Evolutionary conservation across 1,140 invertebrate genomes (phyloP).

Genomic region (Bombus consobrinus): DNA sequence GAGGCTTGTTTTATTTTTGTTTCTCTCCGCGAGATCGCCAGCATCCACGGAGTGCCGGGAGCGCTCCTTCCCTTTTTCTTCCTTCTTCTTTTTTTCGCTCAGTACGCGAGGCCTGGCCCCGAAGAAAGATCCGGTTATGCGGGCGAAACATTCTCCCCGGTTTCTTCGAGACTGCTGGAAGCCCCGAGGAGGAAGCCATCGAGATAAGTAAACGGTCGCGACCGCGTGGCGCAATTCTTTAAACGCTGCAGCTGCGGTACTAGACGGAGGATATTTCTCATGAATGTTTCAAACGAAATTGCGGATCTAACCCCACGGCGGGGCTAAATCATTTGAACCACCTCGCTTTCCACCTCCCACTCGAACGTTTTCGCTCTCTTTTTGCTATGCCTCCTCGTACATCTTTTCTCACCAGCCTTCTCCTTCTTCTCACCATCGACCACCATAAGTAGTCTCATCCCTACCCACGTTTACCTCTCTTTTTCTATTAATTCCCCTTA

Average conservation of each 20-base stretch:
- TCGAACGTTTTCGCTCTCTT: not conserved
- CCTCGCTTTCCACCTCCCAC: conserved; percentile 35
- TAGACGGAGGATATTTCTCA: conserved; percentile 78
- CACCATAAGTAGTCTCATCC: conserved; percentile 3
- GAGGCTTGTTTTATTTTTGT: conserved; percentile 62
- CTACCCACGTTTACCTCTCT: not conserved
- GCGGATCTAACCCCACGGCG: conserved; percentile 79
- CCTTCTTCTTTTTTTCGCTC: not conserved
- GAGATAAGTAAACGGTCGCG: conserved; percentile 75
- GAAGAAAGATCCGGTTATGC: conserved; percentile 72
- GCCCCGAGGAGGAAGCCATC: conserved; percentile 70
- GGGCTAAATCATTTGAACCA: conserved; percentile 79
- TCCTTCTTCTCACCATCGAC: not conserved
- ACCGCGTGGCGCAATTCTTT: conserved; percentile 76
- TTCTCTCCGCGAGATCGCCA: conserved; percentile 25
- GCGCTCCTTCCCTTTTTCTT: not conserved
- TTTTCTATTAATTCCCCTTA: conserved; percentile 27
- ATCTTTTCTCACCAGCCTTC: conserved; percentile 43
- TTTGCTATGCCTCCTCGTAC: not conserved
- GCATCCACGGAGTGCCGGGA: conserved; percentile 18
- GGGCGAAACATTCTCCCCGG: conserved; percentile 68
- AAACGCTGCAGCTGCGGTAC: conserved; percentile 74
- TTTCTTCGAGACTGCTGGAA: conserved; percentile 51
- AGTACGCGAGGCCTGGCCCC: conserved; percentile 2
- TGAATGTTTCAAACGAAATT: conserved; percentile 81